Percentiles rank a stretch among this genome's conserved stretches.
Evolutionary conservation across 2,797 vertebrate species (phyloP).

Genomic region (Phataginus tricuspis): DNA sequence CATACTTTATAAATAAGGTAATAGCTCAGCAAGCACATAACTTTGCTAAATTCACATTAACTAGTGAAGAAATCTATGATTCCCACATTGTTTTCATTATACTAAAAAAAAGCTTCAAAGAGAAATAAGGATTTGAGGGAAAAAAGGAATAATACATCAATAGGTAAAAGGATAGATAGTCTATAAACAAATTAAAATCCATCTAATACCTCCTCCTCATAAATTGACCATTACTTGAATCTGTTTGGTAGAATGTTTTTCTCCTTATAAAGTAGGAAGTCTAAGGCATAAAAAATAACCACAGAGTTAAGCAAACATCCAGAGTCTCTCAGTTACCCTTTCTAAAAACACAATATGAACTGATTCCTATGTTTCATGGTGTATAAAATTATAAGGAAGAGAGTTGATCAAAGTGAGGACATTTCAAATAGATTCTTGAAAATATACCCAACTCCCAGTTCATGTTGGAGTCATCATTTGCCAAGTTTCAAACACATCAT

Average conservation of each 20-base stretch:
- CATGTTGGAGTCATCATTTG: background rate
- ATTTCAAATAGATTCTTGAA: background rate
- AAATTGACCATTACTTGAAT: background rate
- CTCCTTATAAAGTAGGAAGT: background rate
- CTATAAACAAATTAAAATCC: background rate
- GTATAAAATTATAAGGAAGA: slow-evolving; percentile 31
- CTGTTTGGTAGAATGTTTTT: background rate
- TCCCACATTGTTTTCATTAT: background rate
- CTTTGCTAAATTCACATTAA: background rate
- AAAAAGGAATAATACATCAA: background rate
- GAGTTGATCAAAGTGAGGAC: background rate
- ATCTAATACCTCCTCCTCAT: background rate
- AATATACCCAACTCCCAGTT: background rate
- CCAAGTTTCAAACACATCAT: background rate
- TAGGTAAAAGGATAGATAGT: background rate
- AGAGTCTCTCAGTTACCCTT: background rate
- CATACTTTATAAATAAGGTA: background rate
- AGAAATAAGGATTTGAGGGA: background rate
- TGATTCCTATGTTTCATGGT: background rate
- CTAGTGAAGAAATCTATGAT: background rate
- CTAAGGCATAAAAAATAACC: background rate
- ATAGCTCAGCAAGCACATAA: background rate
- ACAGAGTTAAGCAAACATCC: slow-evolving; percentile 16
- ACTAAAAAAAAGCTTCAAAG: background rate
- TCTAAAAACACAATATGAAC: slow-evolving; percentile 27